phyloP scores from a whole-genome alignment of 2,797 vertebrate genomes.

The Coregonus sp. region DNA sequence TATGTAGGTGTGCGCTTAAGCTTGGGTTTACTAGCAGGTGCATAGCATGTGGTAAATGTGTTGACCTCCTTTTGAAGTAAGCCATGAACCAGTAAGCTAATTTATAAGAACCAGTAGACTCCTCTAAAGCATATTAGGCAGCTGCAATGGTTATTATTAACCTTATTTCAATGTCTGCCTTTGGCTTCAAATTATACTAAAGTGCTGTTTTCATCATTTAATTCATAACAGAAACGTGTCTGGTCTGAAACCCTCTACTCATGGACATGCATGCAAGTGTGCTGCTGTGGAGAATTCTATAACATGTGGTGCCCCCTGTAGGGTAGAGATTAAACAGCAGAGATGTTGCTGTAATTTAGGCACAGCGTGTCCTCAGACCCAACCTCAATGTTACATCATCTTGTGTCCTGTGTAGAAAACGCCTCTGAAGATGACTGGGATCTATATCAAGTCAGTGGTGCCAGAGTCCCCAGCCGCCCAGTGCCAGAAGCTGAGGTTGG shows the following conservation, averaged over 20 bases:
- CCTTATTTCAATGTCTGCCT: background rate
- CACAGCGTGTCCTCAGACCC: background rate
- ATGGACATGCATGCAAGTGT: background rate
- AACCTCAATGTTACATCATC: background rate
- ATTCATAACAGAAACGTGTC: background rate
- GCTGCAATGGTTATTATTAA: background rate
- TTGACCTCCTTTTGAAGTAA: slow-evolving; percentile 27
- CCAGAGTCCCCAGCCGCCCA: slow-evolving; percentile 74
- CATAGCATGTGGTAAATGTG: slow-evolving; percentile 19
- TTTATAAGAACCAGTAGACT: background rate
- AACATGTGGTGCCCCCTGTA: background rate
- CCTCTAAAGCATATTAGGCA: background rate
- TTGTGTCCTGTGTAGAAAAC: slow-evolving; percentile 64
- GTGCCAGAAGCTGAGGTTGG: slow-evolving; percentile 66
- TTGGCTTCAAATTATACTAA: no score
- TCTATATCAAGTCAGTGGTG: slow-evolving; percentile 80
- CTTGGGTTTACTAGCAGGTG: slow-evolving; percentile 28
- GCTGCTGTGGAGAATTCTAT: background rate
- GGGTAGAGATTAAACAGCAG: background rate
- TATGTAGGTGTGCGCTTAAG: background rate
- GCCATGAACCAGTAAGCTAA: slow-evolving; percentile 8
- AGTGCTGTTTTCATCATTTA: no score
- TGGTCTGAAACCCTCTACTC: background rate
- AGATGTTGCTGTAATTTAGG: background rate
- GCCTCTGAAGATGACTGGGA: slow-evolving; percentile 68